Conservation (phyloP, 2,113 vertebrate species). For the Nerophis lumbriciformis region DNA sequence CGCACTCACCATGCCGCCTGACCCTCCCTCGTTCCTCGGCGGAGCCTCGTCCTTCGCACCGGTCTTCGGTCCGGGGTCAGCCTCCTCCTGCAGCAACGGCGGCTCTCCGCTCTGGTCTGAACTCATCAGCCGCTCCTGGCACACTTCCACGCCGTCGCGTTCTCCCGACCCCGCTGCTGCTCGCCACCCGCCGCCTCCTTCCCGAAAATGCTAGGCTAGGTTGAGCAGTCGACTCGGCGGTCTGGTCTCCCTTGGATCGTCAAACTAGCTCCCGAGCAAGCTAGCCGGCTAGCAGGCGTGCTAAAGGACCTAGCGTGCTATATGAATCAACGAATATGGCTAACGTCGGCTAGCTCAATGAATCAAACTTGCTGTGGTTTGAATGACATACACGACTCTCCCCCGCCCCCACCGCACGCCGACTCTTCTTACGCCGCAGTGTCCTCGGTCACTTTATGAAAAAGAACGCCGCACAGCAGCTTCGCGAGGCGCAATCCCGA, state of each 20-base stretch:
- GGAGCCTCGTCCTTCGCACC: conserved; percentile 66
- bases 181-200: conserved; percentile 45
- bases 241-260: conserved; percentile 33
- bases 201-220: conserved; percentile 20
- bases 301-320: conserved; percentile 58
- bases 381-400: conserved; percentile 9
- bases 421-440: conserved; percentile 28
- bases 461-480: conserved; percentile 30
- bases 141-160: conserved; percentile 71
- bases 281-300: conserved; percentile 52
- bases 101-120: conserved; percentile 78
- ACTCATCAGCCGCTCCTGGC: conserved; percentile 80
- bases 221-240: conserved; percentile 41
- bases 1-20: conserved; percentile 75
- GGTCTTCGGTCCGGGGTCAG: conserved; percentile 71
- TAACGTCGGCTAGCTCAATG: conserved; percentile 59
- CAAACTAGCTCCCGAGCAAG: conserved; percentile 35
- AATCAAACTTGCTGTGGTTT: conserved; percentile 45
- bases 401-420: not conserved
- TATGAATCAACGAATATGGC: conserved; percentile 58
- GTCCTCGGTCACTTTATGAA: conserved; percentile 28
- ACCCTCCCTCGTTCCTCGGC: conserved; percentile 66
- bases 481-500: conserved; percentile 59
- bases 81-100: conserved; percentile 78
- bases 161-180: conserved; percentile 63